Base-by-base conservation (phyloP, 2,797 vertebrate genomes). In the Enteromius argenteus region DNA sequence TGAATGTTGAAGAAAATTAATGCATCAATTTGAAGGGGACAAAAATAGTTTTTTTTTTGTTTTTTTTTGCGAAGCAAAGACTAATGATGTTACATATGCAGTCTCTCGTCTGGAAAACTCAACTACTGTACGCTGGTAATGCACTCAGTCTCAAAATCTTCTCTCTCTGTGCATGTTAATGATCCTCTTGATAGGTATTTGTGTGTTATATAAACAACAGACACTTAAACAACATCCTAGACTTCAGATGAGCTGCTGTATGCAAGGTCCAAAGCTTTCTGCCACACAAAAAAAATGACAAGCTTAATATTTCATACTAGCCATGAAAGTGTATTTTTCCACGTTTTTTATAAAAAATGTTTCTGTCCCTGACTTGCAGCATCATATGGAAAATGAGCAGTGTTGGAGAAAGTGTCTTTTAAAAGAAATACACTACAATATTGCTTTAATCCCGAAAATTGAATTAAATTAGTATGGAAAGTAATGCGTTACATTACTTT, bases 1-100 rank as follows among this genome's bases (percentile, higher is more conserved):
- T 44, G 5, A 80, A 69, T 56, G 9, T 80, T 69, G 21, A 69
- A 72, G 4, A 44, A 60, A 81, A 72, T 21, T 0, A 81, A 72
- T 32, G 67, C 23, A 72, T 81, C 35, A 80, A 44, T 51, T 30
- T 60, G 17, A 72, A 19, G 30, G 21, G 17, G 21, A 23, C 3
- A 15, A 56, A 79, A 69, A 17, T 19, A 1, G 11, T 44, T 44
- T 32, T 44, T 14, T 46, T 11, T 11, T 44, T 2, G 2, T 0
- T 0, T 3, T 53, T 80, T 66, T 67, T 37, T 37, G 21, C 13
- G n/a, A 56, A 56, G 21, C 64, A 69, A 64, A 23, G 19, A 21
- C 13, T 23, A 39, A 53, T 56, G 5, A n/a, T 8, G 49, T 68
- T 79, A 53, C 64, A 76, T 76, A 58, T 42, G 30, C 44, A 19